Conservation (phyloP, 2,797 vertebrate species). For the Percopsis omiscomaycus region DNA sequence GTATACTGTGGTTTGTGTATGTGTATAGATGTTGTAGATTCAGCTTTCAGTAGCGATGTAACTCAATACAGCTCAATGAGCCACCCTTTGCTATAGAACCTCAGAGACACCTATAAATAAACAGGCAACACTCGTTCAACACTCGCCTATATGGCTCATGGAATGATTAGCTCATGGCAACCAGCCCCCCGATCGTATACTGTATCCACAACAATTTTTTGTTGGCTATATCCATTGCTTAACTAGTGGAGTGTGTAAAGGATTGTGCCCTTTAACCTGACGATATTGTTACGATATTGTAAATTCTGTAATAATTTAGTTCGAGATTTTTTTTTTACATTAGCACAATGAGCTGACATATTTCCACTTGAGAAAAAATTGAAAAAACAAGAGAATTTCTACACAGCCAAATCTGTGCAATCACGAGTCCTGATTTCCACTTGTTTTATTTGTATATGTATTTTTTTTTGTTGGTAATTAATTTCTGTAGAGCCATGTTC, state of each 20-base stretch:
- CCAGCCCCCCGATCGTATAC: slow-evolving; percentile 66
- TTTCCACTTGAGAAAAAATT: too few relatives aligned
- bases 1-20: slow-evolving; percentile 45
- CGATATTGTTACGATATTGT: slow-evolving; percentile 28
- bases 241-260: slow-evolving; percentile 49
- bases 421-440: too few relatives aligned
- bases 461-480: too few relatives aligned
- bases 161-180: slow-evolving; percentile 75
- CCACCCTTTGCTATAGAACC: slow-evolving; percentile 70
- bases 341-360: too few relatives aligned
- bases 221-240: slow-evolving; percentile 59
- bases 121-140: slow-evolving; percentile 69
- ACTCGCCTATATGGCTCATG: slow-evolving; percentile 71
- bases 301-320: not conserved
- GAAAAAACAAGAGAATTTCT: too few relatives aligned
- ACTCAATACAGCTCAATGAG: slow-evolving; percentile 71
- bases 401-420: too few relatives aligned
- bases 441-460: too few relatives aligned
- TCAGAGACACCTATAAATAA: slow-evolving; percentile 80
- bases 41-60: slow-evolving; percentile 70
- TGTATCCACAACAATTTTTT: slow-evolving; percentile 69
- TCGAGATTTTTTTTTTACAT: too few relatives aligned
- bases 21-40: slow-evolving; percentile 61
- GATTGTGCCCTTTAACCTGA: slow-evolving; percentile 58
- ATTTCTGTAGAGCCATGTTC: too few relatives aligned